Conservation (phyloP, 2,888 invertebrate genomes). For the Camptogramma bilineatum region DNA sequence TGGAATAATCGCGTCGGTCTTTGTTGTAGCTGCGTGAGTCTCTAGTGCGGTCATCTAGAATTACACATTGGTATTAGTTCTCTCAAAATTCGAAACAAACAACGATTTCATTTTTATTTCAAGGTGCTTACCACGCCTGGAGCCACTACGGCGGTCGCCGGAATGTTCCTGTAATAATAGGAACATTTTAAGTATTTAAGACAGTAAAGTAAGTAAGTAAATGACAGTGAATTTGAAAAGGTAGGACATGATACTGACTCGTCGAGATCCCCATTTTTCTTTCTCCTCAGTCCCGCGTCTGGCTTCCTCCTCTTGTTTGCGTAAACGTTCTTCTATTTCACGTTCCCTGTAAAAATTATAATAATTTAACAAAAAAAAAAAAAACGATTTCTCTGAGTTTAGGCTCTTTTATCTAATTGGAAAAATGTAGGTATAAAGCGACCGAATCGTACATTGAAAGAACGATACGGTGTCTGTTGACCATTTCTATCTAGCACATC, state of each 20-base stretch:
- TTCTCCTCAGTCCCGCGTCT: constrained; percentile 72
- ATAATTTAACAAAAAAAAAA: neutral
- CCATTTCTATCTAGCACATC: constrained; percentile 64
- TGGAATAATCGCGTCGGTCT: constrained; percentile 71
- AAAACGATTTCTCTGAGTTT: neutral
- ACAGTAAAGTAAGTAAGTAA: too few species aligned
- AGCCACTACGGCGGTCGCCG: constrained; percentile 72
- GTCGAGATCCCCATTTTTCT: constrained; percentile 70
- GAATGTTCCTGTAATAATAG: constrained; percentile 72
- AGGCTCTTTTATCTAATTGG: neutral
- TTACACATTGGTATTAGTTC: neutral
- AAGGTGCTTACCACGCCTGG: constrained; percentile 69
- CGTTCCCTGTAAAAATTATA: constrained; percentile 85
- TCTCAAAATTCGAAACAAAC: neutral
- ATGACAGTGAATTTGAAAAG: neutral
- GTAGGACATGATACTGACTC: constrained; percentile 34
- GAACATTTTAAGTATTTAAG: neutral
- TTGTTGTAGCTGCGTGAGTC: constrained; percentile 75
- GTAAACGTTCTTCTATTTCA: constrained; percentile 95
- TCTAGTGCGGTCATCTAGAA: constrained; percentile 68
- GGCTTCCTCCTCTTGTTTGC: constrained; percentile 85
- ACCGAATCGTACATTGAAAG: constrained; percentile 59
- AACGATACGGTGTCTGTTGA: constrained; percentile 68
- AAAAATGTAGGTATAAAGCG: constrained; percentile 72
- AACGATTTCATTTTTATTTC: neutral